Base-by-base conservation (phyloP, 2,888 invertebrate genomes). In the Pollenia griseotomentosa region DNA sequence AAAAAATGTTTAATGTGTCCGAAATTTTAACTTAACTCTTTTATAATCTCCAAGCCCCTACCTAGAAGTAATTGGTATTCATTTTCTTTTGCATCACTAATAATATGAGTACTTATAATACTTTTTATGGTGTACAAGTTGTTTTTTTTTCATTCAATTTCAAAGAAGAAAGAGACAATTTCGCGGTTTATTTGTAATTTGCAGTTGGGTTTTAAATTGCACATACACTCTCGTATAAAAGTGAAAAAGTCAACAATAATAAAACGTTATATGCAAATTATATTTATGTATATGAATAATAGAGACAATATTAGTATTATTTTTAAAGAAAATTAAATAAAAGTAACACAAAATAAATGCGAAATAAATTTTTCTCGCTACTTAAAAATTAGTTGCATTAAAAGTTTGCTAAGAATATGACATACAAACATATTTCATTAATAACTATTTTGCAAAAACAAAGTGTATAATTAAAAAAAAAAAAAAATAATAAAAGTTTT, bases 111-210 rank as follows among this genome's bases (percentile, higher is more conserved):
- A 19, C 51, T 53, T 53, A 55, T 57, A 65, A 63, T 48, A 59
- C 51, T 59, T 53, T 74, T 66, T 53, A 73, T 80, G 44, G 70
- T 70, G 40, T 44, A 70, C 40, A 12, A 14, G 40, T 48, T 63
- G 40, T 42, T 68, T 65, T 48, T 19, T 51, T 44, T 40, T 48
- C 33, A 53, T 14, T 33, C 40, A 16, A 48, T 61, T 42, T 11
- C 68, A 59, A 42, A 42, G 40, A 66, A 66, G 61, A 71, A 75
- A 80, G 16, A 77, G 75, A 65, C 59, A 75, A 65, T 80, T 79
- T 80, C 79, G 86, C 86, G 75, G 80, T 83, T 79, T 75, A 75
- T 59, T 83, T 83, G 68, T 86, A 83, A 86, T 71, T 86, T 86
- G 65, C 59, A 71, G 75, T 74, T 79, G 57, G 57, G 75, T 48